Evolutionary conservation across 2,888 invertebrate genomes (phyloP).

Genomic region (Diachrysia chrysitis): DNA sequence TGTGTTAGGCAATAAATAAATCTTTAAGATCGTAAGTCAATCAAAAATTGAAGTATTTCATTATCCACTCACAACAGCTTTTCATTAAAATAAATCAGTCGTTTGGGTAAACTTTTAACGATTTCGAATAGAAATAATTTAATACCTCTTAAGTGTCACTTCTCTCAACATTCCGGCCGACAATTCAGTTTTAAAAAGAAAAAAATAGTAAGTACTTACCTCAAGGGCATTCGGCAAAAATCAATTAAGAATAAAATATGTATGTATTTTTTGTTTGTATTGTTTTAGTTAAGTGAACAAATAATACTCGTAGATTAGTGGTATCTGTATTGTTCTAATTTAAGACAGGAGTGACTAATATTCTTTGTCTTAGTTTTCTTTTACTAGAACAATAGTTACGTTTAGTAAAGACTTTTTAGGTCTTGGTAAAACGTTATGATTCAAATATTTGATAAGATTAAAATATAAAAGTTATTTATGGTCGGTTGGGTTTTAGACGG

Average conservation of each 20-base stretch:
- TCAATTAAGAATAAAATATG: constrained; percentile 1
- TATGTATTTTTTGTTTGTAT: constrained; percentile 24
- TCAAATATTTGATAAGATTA: not conserved
- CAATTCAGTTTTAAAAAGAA: constrained; percentile 23
- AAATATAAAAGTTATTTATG: not conserved
- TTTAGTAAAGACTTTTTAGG: not conserved
- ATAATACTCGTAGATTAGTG: constrained; percentile 16
- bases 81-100: constrained; percentile 12
- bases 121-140: constrained; percentile 23
- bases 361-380: constrained; percentile 9
- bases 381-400: not conserved
- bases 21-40: not conserved
- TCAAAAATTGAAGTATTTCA: not conserved
- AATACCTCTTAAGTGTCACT: constrained; percentile 17
- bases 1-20: not conserved
- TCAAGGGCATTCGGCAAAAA: constrained; percentile 12
- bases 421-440: not conserved
- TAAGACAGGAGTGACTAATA: constrained; percentile 7
- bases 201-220: not conserved
- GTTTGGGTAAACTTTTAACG: constrained; percentile 15
- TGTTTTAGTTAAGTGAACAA: constrained; percentile 2
- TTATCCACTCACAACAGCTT: not conserved
- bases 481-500: too few relatives aligned
- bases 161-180: constrained; percentile 4
- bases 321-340: constrained; percentile 32